Base-by-base conservation (phyloP, 2,113 vertebrate genomes). In the Chiloscyllium plagiosum region DNA sequence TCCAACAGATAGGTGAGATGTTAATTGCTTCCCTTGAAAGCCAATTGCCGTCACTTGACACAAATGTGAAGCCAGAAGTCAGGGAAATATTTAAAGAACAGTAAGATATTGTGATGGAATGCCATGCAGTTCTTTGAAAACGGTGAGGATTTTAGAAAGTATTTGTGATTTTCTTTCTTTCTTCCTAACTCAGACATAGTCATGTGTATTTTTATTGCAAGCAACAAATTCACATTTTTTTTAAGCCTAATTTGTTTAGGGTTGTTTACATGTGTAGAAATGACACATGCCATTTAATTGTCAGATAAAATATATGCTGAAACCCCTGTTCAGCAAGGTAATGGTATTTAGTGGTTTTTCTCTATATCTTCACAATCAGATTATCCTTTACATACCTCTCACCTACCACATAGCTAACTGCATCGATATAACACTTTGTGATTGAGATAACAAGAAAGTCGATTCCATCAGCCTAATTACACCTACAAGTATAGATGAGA, bases 401-500 rank as follows among this genome's bases (percentile, higher is more conserved):
- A 47, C 69, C 15, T 50, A 69, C 56, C 56, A 61, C 92, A 90
- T 70, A 94, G 29, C 42, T 72, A 10, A 72, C 68, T 72, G 94
- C 47, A 29, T 52, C 22, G 26, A 72, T 52, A 72, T 52, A 47
- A 95, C 50, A 90, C 87, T 90, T 56, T 90, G 26, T 90, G 52
- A 52, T 61, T 89, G 87, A 90, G 52, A 95, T 95, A 68, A 29
- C 22, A 72, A 47, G 69, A 17, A 72, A 65, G 69, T 29, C 19
- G 69, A 76, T 95, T 72, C 69, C 94, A 95, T 72, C 94, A 95
- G 33, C 12, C 47, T 95, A 76, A 68, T 72, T 95, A 95, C 94
- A 95, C 94, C 94, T 95, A 72, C 47, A 29, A 72, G 26, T 50
- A 52, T 95, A 72, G 68, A 61, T 33, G 47, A 52, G 68, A 72